These are phyloP conservation scores for Sthenelais limicola DNA, from an alignment of 2,888 invertebrate species.

Conservation along the genomic window DNA sequence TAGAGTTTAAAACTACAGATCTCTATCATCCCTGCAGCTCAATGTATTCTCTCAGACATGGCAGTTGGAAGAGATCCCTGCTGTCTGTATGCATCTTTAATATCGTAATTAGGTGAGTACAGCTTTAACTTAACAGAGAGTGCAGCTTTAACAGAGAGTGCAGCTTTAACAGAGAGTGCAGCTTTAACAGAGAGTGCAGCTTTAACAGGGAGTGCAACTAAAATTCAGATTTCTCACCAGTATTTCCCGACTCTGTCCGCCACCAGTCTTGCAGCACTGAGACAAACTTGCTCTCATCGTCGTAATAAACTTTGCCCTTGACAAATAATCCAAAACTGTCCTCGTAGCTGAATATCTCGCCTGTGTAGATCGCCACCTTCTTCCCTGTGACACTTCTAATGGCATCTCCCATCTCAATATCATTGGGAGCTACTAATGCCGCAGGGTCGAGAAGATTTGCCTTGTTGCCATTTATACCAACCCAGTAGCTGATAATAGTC, in stretches of 20 bases:
- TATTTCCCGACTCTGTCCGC: slow-evolving; percentile 7
- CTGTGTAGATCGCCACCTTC: slow-evolving; percentile 9
- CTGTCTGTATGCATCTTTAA: too few relatives aligned
- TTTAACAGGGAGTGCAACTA: too few relatives aligned
- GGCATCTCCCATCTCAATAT: not conserved
- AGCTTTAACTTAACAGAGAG: too few relatives aligned
- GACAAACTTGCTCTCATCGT: not conserved
- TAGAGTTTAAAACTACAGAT: too few relatives aligned
- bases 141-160: too few relatives aligned
- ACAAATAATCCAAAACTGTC: slow-evolving; percentile 21
- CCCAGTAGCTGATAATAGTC: slow-evolving; percentile 14
- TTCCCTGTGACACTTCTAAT: not conserved
- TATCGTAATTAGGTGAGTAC: too few relatives aligned
- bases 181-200: too few relatives aligned
- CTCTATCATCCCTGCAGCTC: too few relatives aligned
- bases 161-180: too few relatives aligned
- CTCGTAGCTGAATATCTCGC: not conserved
- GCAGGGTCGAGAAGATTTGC: not conserved
- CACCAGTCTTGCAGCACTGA: slow-evolving; percentile 5
- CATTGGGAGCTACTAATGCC: not conserved
- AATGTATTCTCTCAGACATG: too few relatives aligned
- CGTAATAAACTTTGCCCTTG: slow-evolving; percentile 5
- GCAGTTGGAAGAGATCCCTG: too few relatives aligned
- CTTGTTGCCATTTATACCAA: not conserved
- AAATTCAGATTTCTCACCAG: not conserved